Base-by-base conservation (phyloP, 2,113 vertebrate species). In the Notothenia coriiceps region DNA sequence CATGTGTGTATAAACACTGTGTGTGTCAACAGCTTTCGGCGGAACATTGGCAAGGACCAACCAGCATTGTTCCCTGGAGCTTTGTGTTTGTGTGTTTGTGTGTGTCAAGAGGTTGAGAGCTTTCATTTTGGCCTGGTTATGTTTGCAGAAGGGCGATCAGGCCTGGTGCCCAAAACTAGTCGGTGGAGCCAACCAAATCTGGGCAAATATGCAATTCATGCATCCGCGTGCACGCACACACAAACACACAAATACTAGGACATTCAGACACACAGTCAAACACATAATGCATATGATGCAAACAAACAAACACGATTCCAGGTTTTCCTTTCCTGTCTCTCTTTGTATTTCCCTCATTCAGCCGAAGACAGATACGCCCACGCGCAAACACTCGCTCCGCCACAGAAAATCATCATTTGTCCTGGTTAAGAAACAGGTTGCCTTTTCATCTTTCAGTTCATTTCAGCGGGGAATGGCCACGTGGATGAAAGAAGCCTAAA, bases 81-180 rank as follows among this genome's bases (percentile, higher is more conserved):
- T 88, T 72, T 85, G 80, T 88, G 86, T 90, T 73, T 90, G 75
- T 88, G 84, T 85, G 33, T 87, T 85, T 89, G 77, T 87, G 87
- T 80, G 86, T 82, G 82, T 90, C 84, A 80, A 77, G 86, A 88
- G 89, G 90, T 87, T 89, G 86, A 86, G 74, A 86, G 62, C 84
- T 55, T 81, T 78, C 81, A 89, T 92, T 90, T 91, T 92, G 90
- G 93, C 89, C 89, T 85, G 88, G 82, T 84, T 91, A 54, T 93
- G 89, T 93, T 94, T 94, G 86, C 89, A 92, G 90, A 92, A 91
- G 93, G 91, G 87, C 89, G 88, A 92, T 92, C 91, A 89, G 92
- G 91, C 89, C 85, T 60, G 25, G 82, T 88, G 93, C 92, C 86
- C 88, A 88, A 91, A 91, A 87, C 83, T 83, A 87, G 85, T 80